phyloP scores from a whole-genome alignment of 37 sponge, comb jelly and placozoan species.

The Beroe forskalii region DNA sequence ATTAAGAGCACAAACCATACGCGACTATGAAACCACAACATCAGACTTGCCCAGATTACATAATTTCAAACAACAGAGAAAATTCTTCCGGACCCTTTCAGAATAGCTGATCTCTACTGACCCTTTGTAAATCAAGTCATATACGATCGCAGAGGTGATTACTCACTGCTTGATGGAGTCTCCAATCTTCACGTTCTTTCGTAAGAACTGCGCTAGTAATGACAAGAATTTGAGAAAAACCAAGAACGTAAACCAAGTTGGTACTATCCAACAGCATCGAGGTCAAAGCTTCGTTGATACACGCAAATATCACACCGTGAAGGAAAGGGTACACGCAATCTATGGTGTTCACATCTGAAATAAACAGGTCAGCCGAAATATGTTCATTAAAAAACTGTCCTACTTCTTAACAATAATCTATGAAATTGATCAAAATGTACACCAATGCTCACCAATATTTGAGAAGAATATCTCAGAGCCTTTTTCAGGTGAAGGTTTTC shows the following conservation, averaged over 20 bases:
- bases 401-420: too few relatives aligned
- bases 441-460: neutral
- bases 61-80: too few relatives aligned
- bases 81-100: too few relatives aligned
- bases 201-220: neutral
- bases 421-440: too few relatives aligned
- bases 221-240: neutral
- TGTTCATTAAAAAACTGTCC: too few relatives aligned
- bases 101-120: too few relatives aligned
- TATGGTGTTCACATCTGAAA: constrained; percentile 56
- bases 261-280: neutral
- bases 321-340: constrained; percentile 55
- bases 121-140: too few relatives aligned
- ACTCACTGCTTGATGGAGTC: constrained; percentile 63
- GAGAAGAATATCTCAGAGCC: constrained; percentile 34
- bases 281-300: neutral
- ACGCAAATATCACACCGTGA: constrained; percentile 9
- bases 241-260: constrained; percentile 4
- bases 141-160: too few relatives aligned
- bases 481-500: neutral
- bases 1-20: too few relatives aligned
- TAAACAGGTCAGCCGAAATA: too few relatives aligned
- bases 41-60: too few relatives aligned
- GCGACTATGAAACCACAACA: too few relatives aligned
- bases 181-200: constrained; percentile 6